Conservation (phyloP, 2,888 invertebrate genomes). For the Helicoverpa assulta region DNA sequence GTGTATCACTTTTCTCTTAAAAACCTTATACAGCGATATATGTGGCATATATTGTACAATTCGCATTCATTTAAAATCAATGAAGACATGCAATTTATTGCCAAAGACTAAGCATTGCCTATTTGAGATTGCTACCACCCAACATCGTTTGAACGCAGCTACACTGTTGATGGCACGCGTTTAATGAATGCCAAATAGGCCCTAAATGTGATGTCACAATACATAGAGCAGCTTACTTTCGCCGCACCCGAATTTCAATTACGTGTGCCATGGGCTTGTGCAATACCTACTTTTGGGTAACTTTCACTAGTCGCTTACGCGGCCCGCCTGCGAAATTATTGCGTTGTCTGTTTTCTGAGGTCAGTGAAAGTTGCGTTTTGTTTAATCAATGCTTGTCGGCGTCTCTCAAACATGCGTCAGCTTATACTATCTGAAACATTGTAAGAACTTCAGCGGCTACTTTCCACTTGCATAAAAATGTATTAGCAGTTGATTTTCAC, state of each 20-base stretch:
- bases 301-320: constrained; percentile 88
- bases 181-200: constrained; percentile 68
- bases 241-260: constrained; percentile 87
- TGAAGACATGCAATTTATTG: constrained; percentile 50
- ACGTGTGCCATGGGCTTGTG: constrained; percentile 86
- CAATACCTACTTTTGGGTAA: constrained; percentile 88
- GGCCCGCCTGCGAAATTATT: constrained; percentile 87
- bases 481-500: constrained; percentile 5
- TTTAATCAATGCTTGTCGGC: constrained; percentile 66
- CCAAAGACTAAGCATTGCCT: constrained; percentile 46
- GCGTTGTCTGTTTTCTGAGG: constrained; percentile 84
- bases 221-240: constrained; percentile 83
- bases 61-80: constrained; percentile 1
- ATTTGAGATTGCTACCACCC: constrained; percentile 20
- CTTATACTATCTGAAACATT: constrained; percentile 49
- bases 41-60: constrained; percentile 27
- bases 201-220: constrained; percentile 71
- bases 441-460: constrained; percentile 4
- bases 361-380: constrained; percentile 86
- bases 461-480: constrained; percentile 23
- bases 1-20: constrained; percentile 50
- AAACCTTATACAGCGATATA: constrained; percentile 41
- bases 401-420: constrained; percentile 41
- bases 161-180: constrained; percentile 44
- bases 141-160: constrained; percentile 44